Evolutionary conservation across 2,888 invertebrate genomes (phyloP), one percentile per base, ranked within the genome.

Genomic region (Hymenopus coronatus): DNA sequence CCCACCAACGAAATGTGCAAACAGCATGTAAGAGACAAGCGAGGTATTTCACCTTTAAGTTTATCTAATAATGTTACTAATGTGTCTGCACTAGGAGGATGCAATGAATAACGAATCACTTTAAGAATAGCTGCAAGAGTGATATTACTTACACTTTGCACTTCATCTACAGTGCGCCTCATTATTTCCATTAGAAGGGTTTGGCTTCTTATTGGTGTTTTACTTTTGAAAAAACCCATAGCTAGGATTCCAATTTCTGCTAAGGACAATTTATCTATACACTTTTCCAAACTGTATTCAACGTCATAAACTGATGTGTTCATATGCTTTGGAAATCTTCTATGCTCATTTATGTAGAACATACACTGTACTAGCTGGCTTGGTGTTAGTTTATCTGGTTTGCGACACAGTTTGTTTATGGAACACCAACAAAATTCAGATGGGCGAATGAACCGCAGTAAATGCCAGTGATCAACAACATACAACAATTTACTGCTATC

Each of bases 221-320:
- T 94, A 27, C 96, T 96, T 93, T 97, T 97, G 91, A 97, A 97
- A 92, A 96, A 97, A 0, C 96, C 97, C 95, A 97, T 95, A 7
- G 96, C 94, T 91, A 96, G 94, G 25, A 97, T 94, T 20, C 96
- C 96, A 89, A 97, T 92, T 92, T 97, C 97, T 91, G 96, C 95
- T 9, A 96, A 91, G 30, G 93, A 94, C 92, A 97, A 94, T 33
- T 94, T 92, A 12, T 94, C 91, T n/a, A 96, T 93, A 88, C 93
- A 93, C 6, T 94, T 92, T 54, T 94, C 92, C 88, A 96, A 91
- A 83, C 94, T 93, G 86, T 94, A 92, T 93, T 97, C 96, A 88
- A 96, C 94, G 91, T 96, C 96, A 91, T 96, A 96, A 93, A 96
- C 95, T 87, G 95, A 94, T 89, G 95, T 93, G 14, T 94, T 92